Evolutionary conservation across 2,888 invertebrate genomes (phyloP).

Genomic region (Uloborus plumipes): DNA sequence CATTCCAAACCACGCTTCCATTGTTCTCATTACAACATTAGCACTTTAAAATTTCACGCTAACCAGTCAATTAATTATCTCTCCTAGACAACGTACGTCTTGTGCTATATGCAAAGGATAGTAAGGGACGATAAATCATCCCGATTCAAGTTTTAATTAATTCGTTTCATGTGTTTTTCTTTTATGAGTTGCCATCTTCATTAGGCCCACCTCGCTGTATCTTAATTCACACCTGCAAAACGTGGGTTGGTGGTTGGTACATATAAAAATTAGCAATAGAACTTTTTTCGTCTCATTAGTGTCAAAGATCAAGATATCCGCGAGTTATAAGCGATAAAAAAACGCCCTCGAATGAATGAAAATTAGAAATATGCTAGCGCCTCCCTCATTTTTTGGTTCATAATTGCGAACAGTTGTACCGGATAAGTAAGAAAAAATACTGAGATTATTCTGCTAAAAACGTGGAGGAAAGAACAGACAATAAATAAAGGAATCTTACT

Average conservation of each 20-base stretch:
- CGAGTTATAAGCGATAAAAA: too few species aligned
- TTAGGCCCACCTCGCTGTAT: constrained; percentile 50
- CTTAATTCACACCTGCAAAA: constrained; percentile 56
- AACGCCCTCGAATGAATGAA: too few species aligned
- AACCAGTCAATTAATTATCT: not conserved
- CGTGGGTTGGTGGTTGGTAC: constrained; percentile 39
- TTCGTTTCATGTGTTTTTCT: constrained; percentile 32
- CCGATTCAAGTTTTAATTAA: constrained; percentile 39
- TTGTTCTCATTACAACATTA: constrained; percentile 1
- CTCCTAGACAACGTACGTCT: too few species aligned
- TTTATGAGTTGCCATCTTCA: constrained; percentile 41
- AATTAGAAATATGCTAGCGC: too few species aligned
- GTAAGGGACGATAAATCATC: constrained; percentile 24
- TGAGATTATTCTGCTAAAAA: too few species aligned
- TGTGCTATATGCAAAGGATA: too few species aligned
- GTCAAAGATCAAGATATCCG: constrained; percentile 37
- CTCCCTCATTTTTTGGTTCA: too few species aligned
- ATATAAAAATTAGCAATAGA: constrained; percentile 18
- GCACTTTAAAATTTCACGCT: not conserved
- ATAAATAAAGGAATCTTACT: too few species aligned
- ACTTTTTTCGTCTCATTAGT: constrained; percentile 10
- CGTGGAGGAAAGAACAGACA: too few species aligned
- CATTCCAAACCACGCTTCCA: too few species aligned
- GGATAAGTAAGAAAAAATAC: too few species aligned
- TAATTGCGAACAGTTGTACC: too few species aligned